Percentiles rank a stretch among this genome's conserved stretches.
Evolutionary conservation across 2,888 invertebrate genomes (phyloP).

Genomic region (Coenonympha glycerion): DNA sequence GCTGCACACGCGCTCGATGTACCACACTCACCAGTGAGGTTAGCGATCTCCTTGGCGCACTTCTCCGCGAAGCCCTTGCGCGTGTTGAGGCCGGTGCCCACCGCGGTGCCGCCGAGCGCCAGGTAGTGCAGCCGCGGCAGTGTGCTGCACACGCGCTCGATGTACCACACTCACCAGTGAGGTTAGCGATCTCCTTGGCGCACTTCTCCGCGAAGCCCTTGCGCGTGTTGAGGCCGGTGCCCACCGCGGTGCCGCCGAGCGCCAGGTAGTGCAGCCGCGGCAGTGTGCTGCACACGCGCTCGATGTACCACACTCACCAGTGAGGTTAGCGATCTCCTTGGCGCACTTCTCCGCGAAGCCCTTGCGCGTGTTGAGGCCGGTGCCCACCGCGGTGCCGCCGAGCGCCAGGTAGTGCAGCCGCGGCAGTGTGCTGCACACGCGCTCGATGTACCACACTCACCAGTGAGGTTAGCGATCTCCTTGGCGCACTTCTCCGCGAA

Average conservation of each 20-base stretch:
- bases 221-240: slow-evolving; percentile 96
- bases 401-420: slow-evolving; percentile 92
- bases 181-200: slow-evolving; percentile 84
- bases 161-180: slow-evolving; percentile 77
- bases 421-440: slow-evolving; percentile 79
- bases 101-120: slow-evolving; percentile 97
- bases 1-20: slow-evolving; percentile 30
- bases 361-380: slow-evolving; percentile 94
- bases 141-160: slow-evolving; percentile 61
- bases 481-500: slow-evolving; percentile 96
- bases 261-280: slow-evolving; percentile 93
- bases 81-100: slow-evolving; percentile 98
- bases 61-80: slow-evolving; percentile 96
- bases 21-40: slow-evolving; percentile 78
- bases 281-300: slow-evolving; percentile 74
- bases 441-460: slow-evolving; percentile 43
- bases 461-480: slow-evolving; percentile 86
- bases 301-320: slow-evolving; percentile 64
- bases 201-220: slow-evolving; percentile 97
- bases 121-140: slow-evolving; percentile 91
- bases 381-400: slow-evolving; percentile 98
- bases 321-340: slow-evolving; percentile 84
- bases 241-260: slow-evolving; percentile 97
- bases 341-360: slow-evolving; percentile 98
- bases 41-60: slow-evolving; percentile 86